Conservation (phyloP, 2,888 invertebrate genomes). For the Lydus trimaculatus region DNA sequence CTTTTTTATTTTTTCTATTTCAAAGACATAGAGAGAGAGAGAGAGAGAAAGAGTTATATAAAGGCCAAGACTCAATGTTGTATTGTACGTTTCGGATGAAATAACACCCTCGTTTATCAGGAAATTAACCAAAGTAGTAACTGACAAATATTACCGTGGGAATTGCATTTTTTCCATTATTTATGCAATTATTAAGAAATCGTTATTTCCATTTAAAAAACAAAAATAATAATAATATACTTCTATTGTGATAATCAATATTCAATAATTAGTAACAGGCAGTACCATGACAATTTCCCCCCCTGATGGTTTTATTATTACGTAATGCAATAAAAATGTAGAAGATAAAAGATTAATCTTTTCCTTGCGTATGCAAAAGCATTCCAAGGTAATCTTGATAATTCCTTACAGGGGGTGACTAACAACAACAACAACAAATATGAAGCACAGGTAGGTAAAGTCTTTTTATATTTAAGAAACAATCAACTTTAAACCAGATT, state of each 20-base stretch:
- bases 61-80: not conserved
- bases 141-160: constrained; percentile 45
- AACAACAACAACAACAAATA: not conserved
- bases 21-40: too few species aligned
- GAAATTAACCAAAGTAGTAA: constrained; percentile 51
- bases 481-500: not conserved
- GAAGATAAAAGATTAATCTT: not conserved
- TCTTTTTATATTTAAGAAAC: too few species aligned
- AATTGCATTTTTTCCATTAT: not conserved
- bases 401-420: not conserved
- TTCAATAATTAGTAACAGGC: constrained; percentile 26
- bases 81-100: constrained; percentile 27
- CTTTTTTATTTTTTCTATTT: not conserved
- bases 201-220: not conserved
- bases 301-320: not conserved
- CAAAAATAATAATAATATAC: not conserved
- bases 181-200: not conserved
- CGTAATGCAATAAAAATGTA: not conserved
- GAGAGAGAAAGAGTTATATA: not conserved
- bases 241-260: constrained; percentile 3
- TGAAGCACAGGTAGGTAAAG: too few species aligned
- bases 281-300: constrained; percentile 17
- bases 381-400: not conserved
- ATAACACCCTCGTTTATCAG: constrained; percentile 29
- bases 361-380: too few species aligned